Evolutionary conservation across 2,113 vertebrate species (phyloP), one percentile per base, ranked within the genome.

Genomic region (Spermophilus dauricus): DNA sequence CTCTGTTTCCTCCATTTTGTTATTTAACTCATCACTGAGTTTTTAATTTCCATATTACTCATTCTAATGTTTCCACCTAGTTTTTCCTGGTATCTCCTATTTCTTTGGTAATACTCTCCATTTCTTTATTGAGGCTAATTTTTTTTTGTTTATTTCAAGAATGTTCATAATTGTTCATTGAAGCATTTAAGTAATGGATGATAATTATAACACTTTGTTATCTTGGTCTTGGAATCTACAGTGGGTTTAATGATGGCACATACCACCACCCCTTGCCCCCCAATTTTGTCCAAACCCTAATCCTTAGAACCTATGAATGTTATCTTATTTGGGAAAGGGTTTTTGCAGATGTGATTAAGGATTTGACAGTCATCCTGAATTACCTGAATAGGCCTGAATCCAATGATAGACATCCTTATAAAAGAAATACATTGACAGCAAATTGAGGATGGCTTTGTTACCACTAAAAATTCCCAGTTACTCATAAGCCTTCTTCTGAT

Each of bases 271-370:
- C 45, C 20, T 1, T 1, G 1, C 13, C n/a, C 2, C 2, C 24
- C 48, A 91, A 39, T 37, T 51, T 76, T 95, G 20, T 65, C 9
- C 9, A 53, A 22, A 63, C 39, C 10, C 14, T n/a, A 89, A 89
- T 76, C 18, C 16, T 17, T 81, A 24, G 39, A 90, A 26, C 1
- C n/a, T 61, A 17, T 37, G 22, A 61, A 82, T 45, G 34, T n/a
- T 61, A 30, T 17, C 22, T 65, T 61, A 73, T 75, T 93, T 73
- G 28, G 51, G 24, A 69, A 85, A 90, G 39, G 9, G 13, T 20
- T 18, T 89, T 89, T 95, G 32, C 18, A 81, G 42, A 63, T 53
- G 20, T 65, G 28, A 78, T 87, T 65, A 91, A 91, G 37, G 53
- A 65, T 77, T 65, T 72, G 63, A 82, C 22, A 72, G 63, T 56